Evolutionary conservation across 2,888 invertebrate species (phyloP), one percentile per base, ranked within the genome.

Genomic region (Craniophora ligustri): DNA sequence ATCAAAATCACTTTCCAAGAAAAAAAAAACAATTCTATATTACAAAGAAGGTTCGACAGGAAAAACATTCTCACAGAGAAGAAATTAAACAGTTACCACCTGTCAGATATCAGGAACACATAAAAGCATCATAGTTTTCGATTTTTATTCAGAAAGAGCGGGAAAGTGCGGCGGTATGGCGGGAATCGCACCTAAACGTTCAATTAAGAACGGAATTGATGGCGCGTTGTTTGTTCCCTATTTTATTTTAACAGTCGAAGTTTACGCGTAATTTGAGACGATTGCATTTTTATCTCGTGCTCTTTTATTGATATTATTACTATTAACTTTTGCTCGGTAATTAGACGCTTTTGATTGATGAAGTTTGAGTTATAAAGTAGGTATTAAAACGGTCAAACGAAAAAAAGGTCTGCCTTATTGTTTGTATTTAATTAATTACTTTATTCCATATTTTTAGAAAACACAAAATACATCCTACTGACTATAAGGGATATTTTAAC

Each of bases 171-270:
- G 38, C 19, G 39, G 15, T 11, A 46, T 26, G 38, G 45, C 30
- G 47, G 47, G 58, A 72, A 57, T 58, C 42, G 56, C 71, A 67
- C 60, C 57, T 72, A 69, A 72, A 69, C 56, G 73, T 75, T 74
- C 75, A 76, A 78, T 82, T 80, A 80, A 75, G 69, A 69, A 53
- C 48, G 49, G 69, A 80, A 81, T 76, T 75, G 72, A 81, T 81
- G 72, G 59, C 62, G 19, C 62, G 56, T 69, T 76, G 68, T 70
- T 71, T 69, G 64, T 57, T 47, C 69, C 54, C 61, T 64, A 71
- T 77, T 74, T 75, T 77, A 75, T 70, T 70, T 70, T 64, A 72
- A 75, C 66, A 62, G 66, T 76, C 59, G 55, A 68, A 66, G 66
- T 75, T 75, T 68, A 72, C 70, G 66, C 61, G 62, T 67, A 59